Base-by-base conservation (phyloP, 1,140 invertebrate species). In the Drosophila azteca region DNA sequence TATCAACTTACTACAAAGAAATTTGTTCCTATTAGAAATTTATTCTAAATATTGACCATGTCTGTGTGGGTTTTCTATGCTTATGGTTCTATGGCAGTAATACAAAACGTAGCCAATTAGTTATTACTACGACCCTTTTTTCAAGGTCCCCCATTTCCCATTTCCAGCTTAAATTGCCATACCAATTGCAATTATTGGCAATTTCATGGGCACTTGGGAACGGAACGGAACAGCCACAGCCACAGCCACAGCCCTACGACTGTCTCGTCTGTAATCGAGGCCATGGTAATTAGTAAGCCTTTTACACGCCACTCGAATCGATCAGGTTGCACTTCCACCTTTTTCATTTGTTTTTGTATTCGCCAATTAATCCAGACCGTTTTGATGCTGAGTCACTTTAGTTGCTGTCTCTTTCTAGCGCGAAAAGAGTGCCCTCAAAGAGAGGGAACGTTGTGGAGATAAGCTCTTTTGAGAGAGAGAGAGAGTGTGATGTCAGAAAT, bases 141-240 rank as follows among this genome's bases (percentile, higher is more conserved):
- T 54, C 65, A 66, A 66, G 62, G 50, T 68, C 46, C 45, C 39
- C 22, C 22, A 31, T 7, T 48, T 48, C 17, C 54, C 35, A 39
- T 55, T 65, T 55, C 11, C 51, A 15, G 44, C 26, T 5, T 68
- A 69, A 35, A 68, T 67, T 31, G 66, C 31, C 66, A 15, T 41
- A 67, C 24, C 20, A 48, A 41, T 39, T 48, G 50, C 64, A 69
- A 69, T 69, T 69, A 69, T 69, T 69, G 51, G 44, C 51, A 43
- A 69, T 69, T 68, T 68, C 64, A 69, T 68, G 66, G 65, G 13
- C 49, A 65, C 41, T 67, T 67, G 61, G 39, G 31, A 43, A 22
- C 5, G 11, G n/a, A 3, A 20, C n/a, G n/a, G n/a, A n/a, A n/a
- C n/a, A n/a, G n/a, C n/a, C n/a, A n/a, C 17, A 20, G 17, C 17